phyloP scores from a whole-genome alignment of 2,888 invertebrate genomes.

The Ecliptopera silaceata region DNA sequence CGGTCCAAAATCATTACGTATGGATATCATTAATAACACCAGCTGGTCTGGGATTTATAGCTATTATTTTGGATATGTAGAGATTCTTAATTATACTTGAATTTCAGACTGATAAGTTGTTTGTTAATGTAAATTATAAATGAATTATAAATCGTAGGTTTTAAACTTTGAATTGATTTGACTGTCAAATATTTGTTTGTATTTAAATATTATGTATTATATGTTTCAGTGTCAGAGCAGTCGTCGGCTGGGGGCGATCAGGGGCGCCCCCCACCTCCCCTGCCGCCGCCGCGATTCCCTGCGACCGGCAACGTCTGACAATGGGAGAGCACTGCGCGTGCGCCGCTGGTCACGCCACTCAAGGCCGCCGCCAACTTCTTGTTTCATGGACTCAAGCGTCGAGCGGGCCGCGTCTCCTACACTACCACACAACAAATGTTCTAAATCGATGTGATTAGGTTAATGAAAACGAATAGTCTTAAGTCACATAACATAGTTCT shows the following conservation, averaged over 20 bases:
- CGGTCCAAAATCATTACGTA: constrained; percentile 3
- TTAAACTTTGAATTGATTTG: neutral
- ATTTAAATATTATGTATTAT: neutral
- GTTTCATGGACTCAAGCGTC: constrained; percentile 85
- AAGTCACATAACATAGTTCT: constrained; percentile 78
- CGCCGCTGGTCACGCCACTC: constrained; percentile 83
- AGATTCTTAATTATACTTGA: no score
- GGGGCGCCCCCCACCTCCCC: constrained; percentile 90
- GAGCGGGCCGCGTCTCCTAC: constrained; percentile 71
- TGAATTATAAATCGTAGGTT: neutral
- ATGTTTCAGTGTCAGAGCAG: constrained; percentile 91
- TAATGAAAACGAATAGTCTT: constrained; percentile 69
- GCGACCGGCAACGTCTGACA: constrained; percentile 90
- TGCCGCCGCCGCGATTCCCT: constrained; percentile 91
- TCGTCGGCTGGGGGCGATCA: constrained; percentile 89
- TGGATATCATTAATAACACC: neutral
- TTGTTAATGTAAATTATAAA: neutral
- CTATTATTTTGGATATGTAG: no score
- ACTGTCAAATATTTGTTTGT: neutral
- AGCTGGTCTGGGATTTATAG: neutral
- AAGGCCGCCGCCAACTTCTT: constrained; percentile 88
- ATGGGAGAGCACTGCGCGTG: constrained; percentile 86
- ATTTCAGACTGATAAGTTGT: no score
- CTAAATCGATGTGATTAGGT: constrained; percentile 82
- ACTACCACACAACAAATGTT: constrained; percentile 82